Evolutionary conservation across 1,140 invertebrate species (phyloP).

Genomic region (Cyphomyrmex costatus): DNA sequence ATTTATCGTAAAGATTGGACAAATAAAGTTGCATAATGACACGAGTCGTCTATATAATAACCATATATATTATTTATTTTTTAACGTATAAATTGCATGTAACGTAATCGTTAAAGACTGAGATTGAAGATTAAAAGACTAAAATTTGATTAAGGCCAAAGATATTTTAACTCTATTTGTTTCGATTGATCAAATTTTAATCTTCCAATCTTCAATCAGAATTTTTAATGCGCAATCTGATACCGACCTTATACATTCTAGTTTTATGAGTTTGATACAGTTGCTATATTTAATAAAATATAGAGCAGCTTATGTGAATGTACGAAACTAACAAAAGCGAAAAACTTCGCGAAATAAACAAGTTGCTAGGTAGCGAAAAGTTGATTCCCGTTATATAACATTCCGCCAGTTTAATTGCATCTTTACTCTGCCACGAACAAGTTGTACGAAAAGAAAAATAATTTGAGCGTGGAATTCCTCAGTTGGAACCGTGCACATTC

Average conservation of each 20-base stretch:
- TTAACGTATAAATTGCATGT: no score
- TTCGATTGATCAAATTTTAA: no score
- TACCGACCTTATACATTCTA: not conserved
- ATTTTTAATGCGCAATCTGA: no score
- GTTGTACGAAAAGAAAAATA: constrained; percentile 42
- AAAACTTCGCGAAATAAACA: constrained; percentile 9
- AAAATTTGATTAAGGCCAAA: no score
- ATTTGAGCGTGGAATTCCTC: constrained; percentile 20
- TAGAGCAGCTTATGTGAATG: not conserved
- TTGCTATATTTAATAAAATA: not conserved
- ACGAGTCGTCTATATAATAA: not conserved
- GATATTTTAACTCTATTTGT: no score
- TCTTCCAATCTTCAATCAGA: no score
- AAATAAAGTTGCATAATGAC: not conserved
- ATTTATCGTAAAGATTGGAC: constrained; percentile 8
- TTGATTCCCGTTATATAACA: constrained; percentile 21
- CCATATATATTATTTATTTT: not conserved
- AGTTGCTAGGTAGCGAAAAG: not conserved
- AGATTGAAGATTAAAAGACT: no score
- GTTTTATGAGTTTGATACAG: not conserved
- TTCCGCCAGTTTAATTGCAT: constrained; percentile 39
- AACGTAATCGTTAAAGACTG: no score
- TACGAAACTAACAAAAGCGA: not conserved
- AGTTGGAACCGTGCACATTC: constrained; percentile 34
- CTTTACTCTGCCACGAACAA: not conserved